These are phyloP conservation scores for Falco peregrinus DNA, from an alignment of 2,797 vertebrate genomes.

Conservation along the genomic window DNA sequence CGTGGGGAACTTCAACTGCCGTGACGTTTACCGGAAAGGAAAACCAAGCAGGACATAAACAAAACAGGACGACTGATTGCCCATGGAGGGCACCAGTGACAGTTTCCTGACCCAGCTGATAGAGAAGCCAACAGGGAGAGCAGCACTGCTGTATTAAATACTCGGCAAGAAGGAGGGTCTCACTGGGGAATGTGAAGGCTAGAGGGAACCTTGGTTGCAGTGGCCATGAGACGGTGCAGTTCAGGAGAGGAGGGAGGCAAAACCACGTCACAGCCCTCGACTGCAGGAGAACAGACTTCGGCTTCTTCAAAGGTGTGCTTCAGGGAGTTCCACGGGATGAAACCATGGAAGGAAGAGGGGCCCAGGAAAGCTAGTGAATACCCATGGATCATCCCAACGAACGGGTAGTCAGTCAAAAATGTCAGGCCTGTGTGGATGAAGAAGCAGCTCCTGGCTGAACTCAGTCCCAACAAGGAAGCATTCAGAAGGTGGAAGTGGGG, in stretches of 20 bases:
- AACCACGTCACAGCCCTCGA: neutral
- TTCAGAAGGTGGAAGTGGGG: neutral
- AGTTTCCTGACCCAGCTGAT: neutral
- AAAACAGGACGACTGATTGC: neutral
- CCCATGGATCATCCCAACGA: neutral
- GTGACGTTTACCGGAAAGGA: neutral
- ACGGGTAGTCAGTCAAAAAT: neutral
- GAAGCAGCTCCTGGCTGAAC: neutral
- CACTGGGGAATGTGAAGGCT: neutral
- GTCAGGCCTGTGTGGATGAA: neutral
- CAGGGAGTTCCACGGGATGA: neutral
- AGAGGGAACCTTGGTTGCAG: neutral
- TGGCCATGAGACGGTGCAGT: neutral
- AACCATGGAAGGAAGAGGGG: neutral
- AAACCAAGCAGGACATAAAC: neutral
- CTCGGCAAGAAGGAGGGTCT: rapidly evolving
- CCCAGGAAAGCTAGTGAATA: neutral
- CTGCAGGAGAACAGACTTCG: neutral
- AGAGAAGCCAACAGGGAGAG: neutral
- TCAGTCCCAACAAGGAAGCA: neutral
- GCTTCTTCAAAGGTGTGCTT: neutral
- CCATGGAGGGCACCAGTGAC: neutral
- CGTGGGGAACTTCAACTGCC: neutral
- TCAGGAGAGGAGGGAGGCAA: neutral
- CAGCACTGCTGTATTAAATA: neutral